A percentile compares a stretch with the other conserved stretches of the same genome.
These are phyloP conservation scores for Metalampra italica DNA, from an alignment of 2,888 invertebrate genomes.

Conservation along the genomic window DNA sequence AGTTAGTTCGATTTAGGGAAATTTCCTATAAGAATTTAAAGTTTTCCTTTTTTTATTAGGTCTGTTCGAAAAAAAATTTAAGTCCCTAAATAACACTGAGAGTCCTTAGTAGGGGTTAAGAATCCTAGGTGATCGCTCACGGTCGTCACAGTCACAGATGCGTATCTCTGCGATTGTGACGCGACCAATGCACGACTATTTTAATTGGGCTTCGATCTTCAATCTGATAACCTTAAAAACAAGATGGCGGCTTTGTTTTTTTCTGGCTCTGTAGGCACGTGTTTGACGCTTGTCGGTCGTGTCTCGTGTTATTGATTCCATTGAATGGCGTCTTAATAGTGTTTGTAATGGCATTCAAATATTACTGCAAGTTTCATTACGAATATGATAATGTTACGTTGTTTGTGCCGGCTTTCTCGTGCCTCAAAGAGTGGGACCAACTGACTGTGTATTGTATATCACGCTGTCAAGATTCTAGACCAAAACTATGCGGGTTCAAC, in stretches of 20 bases:
- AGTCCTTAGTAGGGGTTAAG: constrained; percentile 26
- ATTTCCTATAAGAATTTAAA: too few relatives aligned
- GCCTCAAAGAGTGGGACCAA: constrained; percentile 3
- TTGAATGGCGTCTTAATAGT: constrained; percentile 27
- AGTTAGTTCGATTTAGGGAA: too few relatives aligned
- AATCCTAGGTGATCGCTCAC: constrained; percentile 67
- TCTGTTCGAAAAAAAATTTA: too few relatives aligned
- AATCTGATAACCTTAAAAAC: constrained; percentile 56
- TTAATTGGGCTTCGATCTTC: constrained; percentile 72
- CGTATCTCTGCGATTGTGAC: constrained; percentile 67
- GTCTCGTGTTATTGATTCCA: constrained; percentile 33
- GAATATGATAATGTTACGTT: too few relatives aligned
- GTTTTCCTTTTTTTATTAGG: too few relatives aligned
- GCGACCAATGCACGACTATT: constrained; percentile 75
- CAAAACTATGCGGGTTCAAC: constrained; percentile 57
- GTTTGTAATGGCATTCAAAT: constrained; percentile 11
- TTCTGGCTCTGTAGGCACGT: constrained; percentile 52
- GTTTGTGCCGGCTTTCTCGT: too few relatives aligned
- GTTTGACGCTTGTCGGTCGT: constrained; percentile 49
- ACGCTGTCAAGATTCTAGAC: constrained; percentile 37
- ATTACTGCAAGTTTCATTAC: constrained; percentile 8
- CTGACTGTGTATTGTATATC: constrained; percentile 10
- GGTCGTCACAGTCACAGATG: constrained; percentile 59
- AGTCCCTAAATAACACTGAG: too few relatives aligned
- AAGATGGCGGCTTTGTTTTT: constrained; percentile 65